Conservation (phyloP, 2,797 vertebrate genomes). For the Fistularia commersonii region DNA sequence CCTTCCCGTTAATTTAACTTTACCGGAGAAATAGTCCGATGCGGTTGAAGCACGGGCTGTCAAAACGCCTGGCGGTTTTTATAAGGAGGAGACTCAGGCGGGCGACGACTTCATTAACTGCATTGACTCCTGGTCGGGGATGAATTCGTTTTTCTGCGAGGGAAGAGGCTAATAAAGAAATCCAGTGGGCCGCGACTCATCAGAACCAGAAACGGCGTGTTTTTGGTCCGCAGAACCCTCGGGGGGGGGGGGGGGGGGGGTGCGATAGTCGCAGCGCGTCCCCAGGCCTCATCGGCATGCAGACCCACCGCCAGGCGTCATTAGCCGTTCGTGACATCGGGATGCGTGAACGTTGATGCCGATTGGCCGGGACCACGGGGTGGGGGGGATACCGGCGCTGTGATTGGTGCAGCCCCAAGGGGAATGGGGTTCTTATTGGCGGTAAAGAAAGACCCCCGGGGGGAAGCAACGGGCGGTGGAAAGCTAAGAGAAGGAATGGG, state of each 20-base stretch:
- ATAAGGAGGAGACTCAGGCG: too few species aligned
- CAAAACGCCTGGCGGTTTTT: too few species aligned
- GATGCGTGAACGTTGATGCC: conserved; percentile 37
- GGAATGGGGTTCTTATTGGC: conserved; percentile 60
- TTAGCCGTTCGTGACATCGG: conserved; percentile 62
- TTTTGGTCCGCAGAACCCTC: neutral
- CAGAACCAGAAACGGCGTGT: neutral
- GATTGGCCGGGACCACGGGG: conserved; percentile 46
- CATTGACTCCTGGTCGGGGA: too few species aligned
- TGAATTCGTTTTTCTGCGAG: too few species aligned
- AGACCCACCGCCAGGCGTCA: conserved; percentile 20
- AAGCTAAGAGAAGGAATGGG: conserved; percentile 16
- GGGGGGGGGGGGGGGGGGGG: too few species aligned
- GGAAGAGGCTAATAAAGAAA: too few species aligned
- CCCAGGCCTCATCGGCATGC: conserved; percentile 49
- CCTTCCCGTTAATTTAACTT: too few species aligned
- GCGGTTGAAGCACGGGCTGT: too few species aligned
- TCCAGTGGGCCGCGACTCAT: too few species aligned
- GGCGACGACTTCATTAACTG: too few species aligned
- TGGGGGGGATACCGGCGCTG: conserved; percentile 44
- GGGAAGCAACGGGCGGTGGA: conserved; percentile 30
- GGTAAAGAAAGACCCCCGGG: conserved; percentile 56
- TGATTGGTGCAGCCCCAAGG: conserved; percentile 56
- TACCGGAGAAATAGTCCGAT: too few species aligned
- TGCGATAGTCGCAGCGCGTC: too few species aligned